Percentiles rank a stretch among this genome's conserved stretches.
phyloP scores from a whole-genome alignment of 2,888 invertebrate genomes.

The Ceraclea dissimilis region DNA sequence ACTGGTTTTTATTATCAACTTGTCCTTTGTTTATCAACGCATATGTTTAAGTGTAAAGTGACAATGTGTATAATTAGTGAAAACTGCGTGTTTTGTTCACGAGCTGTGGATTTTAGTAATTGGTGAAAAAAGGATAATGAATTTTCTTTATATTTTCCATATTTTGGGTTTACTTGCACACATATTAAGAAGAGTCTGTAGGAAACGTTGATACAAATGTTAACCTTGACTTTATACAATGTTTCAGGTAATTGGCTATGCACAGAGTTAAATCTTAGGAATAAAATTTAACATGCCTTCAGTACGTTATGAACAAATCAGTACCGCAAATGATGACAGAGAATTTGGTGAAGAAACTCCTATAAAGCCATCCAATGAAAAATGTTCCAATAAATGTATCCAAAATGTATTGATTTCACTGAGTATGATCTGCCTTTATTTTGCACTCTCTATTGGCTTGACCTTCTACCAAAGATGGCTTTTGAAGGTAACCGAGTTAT shows the following conservation, averaged over 20 bases:
- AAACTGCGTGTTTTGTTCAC: neutral
- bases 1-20: no score
- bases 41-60: no score
- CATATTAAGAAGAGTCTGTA: no score
- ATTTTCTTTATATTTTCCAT: no score
- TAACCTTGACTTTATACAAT: neutral
- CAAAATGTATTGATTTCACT: constrained; percentile 12
- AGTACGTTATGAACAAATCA: constrained; percentile 21
- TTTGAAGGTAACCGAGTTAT: constrained; percentile 55
- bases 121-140: no score
- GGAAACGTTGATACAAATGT: no score
- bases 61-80: constrained; percentile 3
- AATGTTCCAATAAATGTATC: constrained; percentile 11
- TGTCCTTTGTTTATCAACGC: no score
- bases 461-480: constrained; percentile 97
- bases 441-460: constrained; percentile 85
- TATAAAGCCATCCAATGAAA: constrained; percentile 10
- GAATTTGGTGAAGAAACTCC: constrained; percentile 11
- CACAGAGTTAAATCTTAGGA: no score
- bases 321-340: constrained; percentile 15
- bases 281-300: constrained; percentile 14
- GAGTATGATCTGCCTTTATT: constrained; percentile 70
- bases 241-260: neutral
- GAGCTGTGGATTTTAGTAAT: no score
- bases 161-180: no score